phyloP scores from a whole-genome alignment of 92 coral and sea anemone species.

The Epizoanthus stellaris region DNA sequence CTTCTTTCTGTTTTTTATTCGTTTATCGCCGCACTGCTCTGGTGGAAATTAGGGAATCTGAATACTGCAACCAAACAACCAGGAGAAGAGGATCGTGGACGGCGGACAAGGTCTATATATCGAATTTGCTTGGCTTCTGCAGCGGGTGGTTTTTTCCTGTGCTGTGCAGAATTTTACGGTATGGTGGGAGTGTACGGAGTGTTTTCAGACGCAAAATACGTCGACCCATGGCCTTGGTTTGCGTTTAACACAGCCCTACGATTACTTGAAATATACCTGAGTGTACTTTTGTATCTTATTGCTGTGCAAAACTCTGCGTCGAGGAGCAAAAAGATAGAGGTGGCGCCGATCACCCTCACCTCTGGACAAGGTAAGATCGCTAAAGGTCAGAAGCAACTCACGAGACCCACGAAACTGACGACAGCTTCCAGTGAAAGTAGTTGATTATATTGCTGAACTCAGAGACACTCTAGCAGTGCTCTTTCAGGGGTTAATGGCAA shows the following conservation, averaged over 20 bases:
- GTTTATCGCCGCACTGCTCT: constrained; percentile 59
- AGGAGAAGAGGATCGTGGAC: constrained; percentile 24
- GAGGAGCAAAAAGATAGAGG: constrained; percentile 30
- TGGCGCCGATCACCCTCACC: constrained; percentile 49
- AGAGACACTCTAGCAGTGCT: no score
- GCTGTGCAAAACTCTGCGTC: constrained; percentile 29
- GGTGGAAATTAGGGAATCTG: constrained; percentile 59
- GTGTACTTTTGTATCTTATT: constrained; percentile 51
- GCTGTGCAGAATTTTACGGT: constrained; percentile 67
- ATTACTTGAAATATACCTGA: constrained; percentile 68
- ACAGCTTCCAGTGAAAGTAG: background rate
- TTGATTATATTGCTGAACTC: background rate
- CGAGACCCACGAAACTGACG: background rate
- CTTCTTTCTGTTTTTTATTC: constrained; percentile 62
- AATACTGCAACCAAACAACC: constrained; percentile 11
- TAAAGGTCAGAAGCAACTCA: background rate
- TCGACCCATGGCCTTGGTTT: constrained; percentile 85
- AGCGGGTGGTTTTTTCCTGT: constrained; percentile 64
- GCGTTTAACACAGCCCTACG: constrained; percentile 66
- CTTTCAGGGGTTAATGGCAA: no score
- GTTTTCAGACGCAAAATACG: constrained; percentile 53
- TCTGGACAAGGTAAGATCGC: constrained; percentile 24
- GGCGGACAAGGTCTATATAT: constrained; percentile 60
- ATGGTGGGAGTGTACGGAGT: constrained; percentile 75
- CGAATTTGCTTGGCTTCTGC: constrained; percentile 72